phyloP scores from a whole-genome alignment of 2,113 vertebrate species.

The Protobothrops flavoviridis region DNA sequence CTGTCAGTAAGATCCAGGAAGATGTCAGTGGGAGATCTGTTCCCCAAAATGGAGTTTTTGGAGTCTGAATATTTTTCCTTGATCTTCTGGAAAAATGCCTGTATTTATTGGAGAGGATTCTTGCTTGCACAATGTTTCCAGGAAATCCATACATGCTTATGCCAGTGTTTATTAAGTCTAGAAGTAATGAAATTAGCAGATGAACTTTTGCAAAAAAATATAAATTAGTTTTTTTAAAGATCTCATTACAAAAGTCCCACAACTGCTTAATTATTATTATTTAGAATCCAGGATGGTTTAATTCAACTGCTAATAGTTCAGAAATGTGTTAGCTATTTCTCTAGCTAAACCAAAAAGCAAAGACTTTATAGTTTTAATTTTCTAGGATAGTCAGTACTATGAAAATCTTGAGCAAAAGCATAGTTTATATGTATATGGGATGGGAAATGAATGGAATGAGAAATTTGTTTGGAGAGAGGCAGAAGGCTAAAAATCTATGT shows the following conservation, averaged over 20 bases:
- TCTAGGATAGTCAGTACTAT: neutral
- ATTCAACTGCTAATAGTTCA: neutral
- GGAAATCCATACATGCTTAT: constrained; percentile 51
- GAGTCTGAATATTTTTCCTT: constrained; percentile 23
- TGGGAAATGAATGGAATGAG: neutral
- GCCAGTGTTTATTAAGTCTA: constrained; percentile 65
- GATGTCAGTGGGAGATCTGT: constrained; percentile 14
- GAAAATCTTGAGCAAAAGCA: neutral
- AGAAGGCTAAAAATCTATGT: neutral
- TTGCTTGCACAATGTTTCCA: constrained; percentile 68
- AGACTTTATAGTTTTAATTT: neutral
- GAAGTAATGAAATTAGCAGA: constrained; percentile 57
- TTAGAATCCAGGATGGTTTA: constrained; percentile 22
- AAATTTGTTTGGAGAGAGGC: neutral
- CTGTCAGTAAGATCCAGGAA: neutral
- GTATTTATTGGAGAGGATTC: constrained; percentile 63
- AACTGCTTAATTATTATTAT: constrained; percentile 24
- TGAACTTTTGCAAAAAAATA: constrained; percentile 41
- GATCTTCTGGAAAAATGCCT: constrained; percentile 40
- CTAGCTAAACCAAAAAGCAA: neutral
- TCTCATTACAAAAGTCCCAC: constrained; percentile 4
- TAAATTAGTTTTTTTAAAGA: constrained; percentile 20
- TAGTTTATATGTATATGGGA: neutral
- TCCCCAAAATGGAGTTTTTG: constrained; percentile 40
- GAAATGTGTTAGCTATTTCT: neutral